phyloP scores from a whole-genome alignment of 2,888 invertebrate genomes.

The Papilio elwesi region DNA sequence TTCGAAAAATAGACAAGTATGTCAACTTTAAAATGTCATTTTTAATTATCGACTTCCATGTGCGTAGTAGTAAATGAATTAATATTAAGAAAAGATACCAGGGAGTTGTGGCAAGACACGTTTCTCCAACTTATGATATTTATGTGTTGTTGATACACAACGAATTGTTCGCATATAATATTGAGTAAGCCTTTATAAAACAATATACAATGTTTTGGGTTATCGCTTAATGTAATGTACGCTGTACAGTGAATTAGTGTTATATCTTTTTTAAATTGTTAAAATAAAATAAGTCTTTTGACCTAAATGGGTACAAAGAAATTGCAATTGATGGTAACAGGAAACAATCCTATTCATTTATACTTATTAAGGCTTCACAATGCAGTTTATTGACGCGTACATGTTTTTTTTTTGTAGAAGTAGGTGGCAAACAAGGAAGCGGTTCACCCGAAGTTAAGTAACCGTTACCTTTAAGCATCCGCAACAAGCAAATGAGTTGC shows the following conservation, averaged over 20 bases:
- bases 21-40: neutral
- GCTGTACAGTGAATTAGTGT: conserved; percentile 17
- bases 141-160: conserved; percentile 28
- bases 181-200: conserved; percentile 25
- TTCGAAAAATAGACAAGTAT: neutral
- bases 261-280: conserved; percentile 10
- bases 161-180: conserved; percentile 19
- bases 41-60: conserved; percentile 10
- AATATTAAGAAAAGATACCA: conserved; percentile 10
- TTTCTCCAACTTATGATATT: conserved; percentile 9
- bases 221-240: conserved; percentile 25
- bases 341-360: neutral
- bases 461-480: too few species aligned
- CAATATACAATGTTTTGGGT: conserved; percentile 26
- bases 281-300: neutral
- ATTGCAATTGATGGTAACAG: neutral
- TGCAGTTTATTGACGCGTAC: too few species aligned
- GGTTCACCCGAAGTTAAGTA: too few species aligned
- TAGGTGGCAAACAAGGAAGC: too few species aligned
- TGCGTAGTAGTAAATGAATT: conserved; percentile 10
- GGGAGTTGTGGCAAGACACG: conserved; percentile 11
- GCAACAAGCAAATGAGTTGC: too few species aligned
- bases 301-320: neutral
- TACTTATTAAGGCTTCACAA: too few species aligned
- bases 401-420: too few species aligned